These are phyloP conservation scores for Onychomys torridus DNA, from an alignment of 2,797 vertebrate species.

Conservation along the genomic window DNA sequence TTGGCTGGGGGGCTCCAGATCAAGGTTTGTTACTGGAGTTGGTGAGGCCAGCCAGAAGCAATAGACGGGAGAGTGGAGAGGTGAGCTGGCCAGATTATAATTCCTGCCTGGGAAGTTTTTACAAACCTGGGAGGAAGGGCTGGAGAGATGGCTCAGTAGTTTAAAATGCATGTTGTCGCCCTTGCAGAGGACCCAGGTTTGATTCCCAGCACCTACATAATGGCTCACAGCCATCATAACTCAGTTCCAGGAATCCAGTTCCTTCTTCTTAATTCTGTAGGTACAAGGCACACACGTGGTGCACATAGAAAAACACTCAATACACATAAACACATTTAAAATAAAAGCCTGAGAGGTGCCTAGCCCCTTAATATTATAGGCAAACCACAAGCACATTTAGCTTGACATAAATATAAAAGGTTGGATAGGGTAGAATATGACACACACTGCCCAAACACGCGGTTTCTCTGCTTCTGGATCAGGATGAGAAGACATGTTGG, in stretches of 20 bases:
- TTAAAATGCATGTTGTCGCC: not conserved
- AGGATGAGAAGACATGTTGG: not conserved
- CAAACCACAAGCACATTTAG: not conserved
- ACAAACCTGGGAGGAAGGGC: not conserved
- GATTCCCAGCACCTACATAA: not conserved
- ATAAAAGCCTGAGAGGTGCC: not conserved
- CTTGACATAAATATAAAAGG: not conserved
- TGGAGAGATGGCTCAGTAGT: not conserved
- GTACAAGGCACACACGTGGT: too few species aligned
- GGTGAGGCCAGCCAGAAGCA: not conserved
- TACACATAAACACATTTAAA: not conserved
- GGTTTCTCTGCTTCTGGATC: rapidly evolving
- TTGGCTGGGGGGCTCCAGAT: not conserved
- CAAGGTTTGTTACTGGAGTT: not conserved
- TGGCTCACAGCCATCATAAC: too few species aligned
- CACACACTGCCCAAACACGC: not conserved
- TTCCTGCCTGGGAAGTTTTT: not conserved
- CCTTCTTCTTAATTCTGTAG: not conserved
- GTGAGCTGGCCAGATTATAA: not conserved
- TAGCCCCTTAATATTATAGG: not conserved
- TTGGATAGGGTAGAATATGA: not conserved
- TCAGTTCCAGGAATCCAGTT: not conserved
- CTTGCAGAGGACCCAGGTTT: not conserved
- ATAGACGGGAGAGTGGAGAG: not conserved
- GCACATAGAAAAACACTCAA: not conserved